phyloP scores from a whole-genome alignment of 2,888 invertebrate genomes.

The Caenorhabditis becei region DNA sequence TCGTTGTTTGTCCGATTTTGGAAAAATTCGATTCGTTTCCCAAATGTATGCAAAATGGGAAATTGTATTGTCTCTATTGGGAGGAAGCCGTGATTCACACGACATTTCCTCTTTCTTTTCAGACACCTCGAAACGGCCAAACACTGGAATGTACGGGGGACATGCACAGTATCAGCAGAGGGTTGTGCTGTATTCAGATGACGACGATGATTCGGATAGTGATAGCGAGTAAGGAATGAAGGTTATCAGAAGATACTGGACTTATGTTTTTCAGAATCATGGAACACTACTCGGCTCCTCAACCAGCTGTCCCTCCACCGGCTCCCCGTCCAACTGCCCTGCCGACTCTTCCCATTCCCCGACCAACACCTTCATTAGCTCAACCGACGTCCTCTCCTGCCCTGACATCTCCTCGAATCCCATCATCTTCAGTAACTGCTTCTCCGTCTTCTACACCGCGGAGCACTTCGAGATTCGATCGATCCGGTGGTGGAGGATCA shows the following conservation, averaged over 20 bases:
- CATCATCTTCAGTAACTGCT: constrained; percentile 28
- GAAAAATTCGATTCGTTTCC: constrained; percentile 6
- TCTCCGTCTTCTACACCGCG: constrained; percentile 39
- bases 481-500: constrained; percentile 47
- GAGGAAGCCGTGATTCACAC: background rate
- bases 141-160: constrained; percentile 29
- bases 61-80: constrained; percentile 20
- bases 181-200: constrained; percentile 66
- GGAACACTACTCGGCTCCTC: constrained; percentile 26
- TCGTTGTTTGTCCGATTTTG: constrained; percentile 13
- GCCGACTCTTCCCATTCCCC: constrained; percentile 29
- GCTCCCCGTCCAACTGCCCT: constrained; percentile 47
- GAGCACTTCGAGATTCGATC: constrained; percentile 45
- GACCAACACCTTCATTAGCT: constrained; percentile 9
- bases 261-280: constrained; percentile 31
- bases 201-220: constrained; percentile 63
- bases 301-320: background rate
- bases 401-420: constrained; percentile 29
- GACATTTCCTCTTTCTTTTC: background rate
- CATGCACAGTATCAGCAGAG: constrained; percentile 48
- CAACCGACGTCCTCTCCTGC: constrained; percentile 11
- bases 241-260: background rate
- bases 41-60: constrained; percentile 35
- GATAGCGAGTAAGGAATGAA: constrained; percentile 57
- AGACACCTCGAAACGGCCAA: constrained; percentile 63